Conservation (phyloP, 2,797 vertebrate species). For the Alca torda region DNA sequence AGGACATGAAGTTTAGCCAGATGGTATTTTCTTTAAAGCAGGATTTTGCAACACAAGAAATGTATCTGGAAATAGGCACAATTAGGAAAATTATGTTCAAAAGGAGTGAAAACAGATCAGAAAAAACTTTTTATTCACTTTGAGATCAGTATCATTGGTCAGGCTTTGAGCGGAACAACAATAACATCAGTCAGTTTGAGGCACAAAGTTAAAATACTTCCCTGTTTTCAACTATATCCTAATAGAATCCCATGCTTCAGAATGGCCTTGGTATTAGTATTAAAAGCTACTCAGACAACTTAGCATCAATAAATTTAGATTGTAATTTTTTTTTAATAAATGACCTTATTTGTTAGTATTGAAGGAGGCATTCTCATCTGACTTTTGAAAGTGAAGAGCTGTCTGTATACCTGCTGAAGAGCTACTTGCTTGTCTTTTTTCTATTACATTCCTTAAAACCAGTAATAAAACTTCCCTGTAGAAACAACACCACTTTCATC, state of each 20-base stretch:
- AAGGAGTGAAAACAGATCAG: background rate
- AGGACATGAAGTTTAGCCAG: constrained; percentile 37
- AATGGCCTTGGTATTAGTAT: background rate
- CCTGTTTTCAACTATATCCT: background rate
- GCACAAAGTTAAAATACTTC: background rate
- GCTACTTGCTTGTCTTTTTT: background rate
- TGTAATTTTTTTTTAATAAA: background rate
- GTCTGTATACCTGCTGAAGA: background rate
- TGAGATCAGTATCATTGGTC: background rate
- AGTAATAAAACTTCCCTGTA: background rate
- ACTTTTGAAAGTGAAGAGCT: background rate
- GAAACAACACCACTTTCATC: background rate
- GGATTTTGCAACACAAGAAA: constrained; percentile 5
- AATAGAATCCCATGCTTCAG: background rate
- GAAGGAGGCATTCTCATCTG: background rate
- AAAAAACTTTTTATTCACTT: background rate
- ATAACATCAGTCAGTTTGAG: background rate
- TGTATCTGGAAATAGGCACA: constrained; percentile 34
- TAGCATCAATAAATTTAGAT: background rate
- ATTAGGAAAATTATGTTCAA: constrained; percentile 13
- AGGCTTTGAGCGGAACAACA: background rate
- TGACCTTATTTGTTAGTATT: background rate
- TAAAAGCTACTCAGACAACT: background rate
- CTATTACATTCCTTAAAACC: background rate
- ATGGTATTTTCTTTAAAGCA: constrained; percentile 39